Base-by-base conservation (phyloP, 2,797 vertebrate genomes). In the Typhlichthys subterraneus region DNA sequence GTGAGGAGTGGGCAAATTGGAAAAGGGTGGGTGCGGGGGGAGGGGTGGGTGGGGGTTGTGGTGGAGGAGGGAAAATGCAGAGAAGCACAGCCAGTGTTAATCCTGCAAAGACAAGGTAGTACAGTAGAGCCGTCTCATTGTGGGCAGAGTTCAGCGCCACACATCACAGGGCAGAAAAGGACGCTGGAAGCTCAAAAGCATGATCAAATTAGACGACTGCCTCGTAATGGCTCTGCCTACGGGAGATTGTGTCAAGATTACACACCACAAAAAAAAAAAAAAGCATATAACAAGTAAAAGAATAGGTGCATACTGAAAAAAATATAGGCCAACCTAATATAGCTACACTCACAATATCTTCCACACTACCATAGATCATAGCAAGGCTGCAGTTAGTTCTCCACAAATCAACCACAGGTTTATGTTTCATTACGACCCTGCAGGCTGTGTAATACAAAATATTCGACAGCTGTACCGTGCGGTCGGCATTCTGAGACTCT, bases 61-160 rank as follows among this genome's bases (percentile, higher is more conserved):
- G 57, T 66, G 67, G 78, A 79, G 76, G 68, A 78, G 69, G 70
- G 70, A 76, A 55, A 58, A 78, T 68, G 76, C 72, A 72, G 69
- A 80, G 66, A 81, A 75, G 78, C 75, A 75, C 59, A 85, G 78
- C 74, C 80, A 67, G 71, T 53, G 65, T 76, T 69, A 63, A 69
- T 53, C 56, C 50, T 60, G 58, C 71, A 66, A 79, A 72, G 53
- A 71, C 76, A 9, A 67, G 6, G 33, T 4, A 38, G 31, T 48
- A 48, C 11, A 48, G 46, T n/a, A 48, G 4, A 5, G 46, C 11
- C 12, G 2, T 2, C 33, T 38, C 33, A 38, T 38, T 38, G 33
- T 38, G 33, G 33, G 5, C 33, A 38, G 33, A 38, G 33, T 38
- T 38, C 33, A 38, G 33, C 33, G 33, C 33, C 33, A 38, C 33